A percentile compares a stretch with the other conserved stretches of the same genome.
Conservation (phyloP, 2,888 invertebrate species). For the Hybos culiciformis region DNA sequence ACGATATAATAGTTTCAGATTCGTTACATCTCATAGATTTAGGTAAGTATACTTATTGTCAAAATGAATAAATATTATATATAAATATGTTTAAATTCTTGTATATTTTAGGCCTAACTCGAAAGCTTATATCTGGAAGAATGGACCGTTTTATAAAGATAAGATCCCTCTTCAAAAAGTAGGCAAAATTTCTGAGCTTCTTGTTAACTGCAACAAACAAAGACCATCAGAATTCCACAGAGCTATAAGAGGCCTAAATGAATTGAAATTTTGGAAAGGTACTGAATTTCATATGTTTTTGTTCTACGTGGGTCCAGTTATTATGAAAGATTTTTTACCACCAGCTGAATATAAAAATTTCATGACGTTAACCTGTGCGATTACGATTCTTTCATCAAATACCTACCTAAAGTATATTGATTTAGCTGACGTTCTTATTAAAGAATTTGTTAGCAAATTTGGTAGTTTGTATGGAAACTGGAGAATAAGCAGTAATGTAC, state of each 20-base stretch:
- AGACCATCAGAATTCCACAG: constrained; percentile 13
- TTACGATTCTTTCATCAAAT: constrained; percentile 2
- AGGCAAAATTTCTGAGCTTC: no score
- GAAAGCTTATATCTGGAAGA: no score
- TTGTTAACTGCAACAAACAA: constrained; percentile 10
- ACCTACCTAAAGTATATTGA: constrained; percentile 9
- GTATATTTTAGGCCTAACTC: no score
- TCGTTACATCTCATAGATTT: constrained; percentile 17
- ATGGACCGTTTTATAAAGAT: no score
- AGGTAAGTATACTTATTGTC: constrained; percentile 3
- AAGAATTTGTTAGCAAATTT: constrained; percentile 12
- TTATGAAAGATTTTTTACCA: constrained; percentile 14
- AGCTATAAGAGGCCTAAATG: constrained; percentile 14
- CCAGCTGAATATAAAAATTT: constrained; percentile 8
- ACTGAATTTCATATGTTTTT: constrained; percentile 16
- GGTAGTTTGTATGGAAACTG: constrained; percentile 22
- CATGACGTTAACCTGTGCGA: constrained; percentile 9
- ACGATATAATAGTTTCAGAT: constrained; percentile 17
- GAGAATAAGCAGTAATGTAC: constrained; percentile 26
- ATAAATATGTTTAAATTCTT: no score
- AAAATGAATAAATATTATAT: no score
- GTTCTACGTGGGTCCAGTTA: constrained; percentile 14
- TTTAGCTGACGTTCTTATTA: constrained; percentile 14
- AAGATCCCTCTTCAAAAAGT: no score
- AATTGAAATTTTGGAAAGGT: constrained; percentile 17